Conservation (phyloP, 2,888 invertebrate species). For the Melikaiella ostensackeni region DNA sequence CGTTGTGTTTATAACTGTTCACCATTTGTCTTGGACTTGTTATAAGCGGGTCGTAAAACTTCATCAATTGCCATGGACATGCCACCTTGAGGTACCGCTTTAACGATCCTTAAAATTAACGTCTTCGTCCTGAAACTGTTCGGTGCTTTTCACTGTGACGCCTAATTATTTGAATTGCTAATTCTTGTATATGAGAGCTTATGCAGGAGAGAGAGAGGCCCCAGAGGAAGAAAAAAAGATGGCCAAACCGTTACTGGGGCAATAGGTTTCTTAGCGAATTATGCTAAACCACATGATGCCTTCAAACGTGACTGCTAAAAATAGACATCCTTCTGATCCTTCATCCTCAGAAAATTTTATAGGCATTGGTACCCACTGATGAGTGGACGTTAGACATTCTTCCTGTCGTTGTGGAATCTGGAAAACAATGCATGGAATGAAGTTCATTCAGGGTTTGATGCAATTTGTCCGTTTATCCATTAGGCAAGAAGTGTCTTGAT, state of each 20-base stretch:
- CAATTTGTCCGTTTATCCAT: background rate
- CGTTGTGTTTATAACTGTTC: constrained; percentile 56
- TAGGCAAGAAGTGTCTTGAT: background rate
- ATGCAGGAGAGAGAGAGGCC: constrained; percentile 1
- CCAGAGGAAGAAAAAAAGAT: background rate
- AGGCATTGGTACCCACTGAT: background rate
- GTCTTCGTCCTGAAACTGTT: constrained; percentile 51
- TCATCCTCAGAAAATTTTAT: constrained; percentile 5
- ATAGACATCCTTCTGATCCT: constrained; percentile 6
- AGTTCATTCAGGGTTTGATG: background rate
- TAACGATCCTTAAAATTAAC: constrained; percentile 50
- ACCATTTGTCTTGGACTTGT: constrained; percentile 24
- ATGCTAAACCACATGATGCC: constrained; percentile 21
- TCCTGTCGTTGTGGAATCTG: background rate
- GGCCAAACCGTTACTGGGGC: constrained; percentile 39
- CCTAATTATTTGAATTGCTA: constrained; percentile 53
- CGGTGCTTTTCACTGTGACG: constrained; percentile 53
- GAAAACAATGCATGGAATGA: constrained; percentile 19
- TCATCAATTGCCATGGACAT: constrained; percentile 9
- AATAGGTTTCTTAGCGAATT: constrained; percentile 36
- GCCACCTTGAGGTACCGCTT: constrained; percentile 4
- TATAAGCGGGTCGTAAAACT: constrained; percentile 21
- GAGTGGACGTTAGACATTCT: background rate
- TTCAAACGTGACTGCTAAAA: background rate
- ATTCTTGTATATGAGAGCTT: constrained; percentile 44